These are phyloP conservation scores for Cydia splendana DNA, from an alignment of 1,140 invertebrate genomes.

Conservation along the genomic window DNA sequence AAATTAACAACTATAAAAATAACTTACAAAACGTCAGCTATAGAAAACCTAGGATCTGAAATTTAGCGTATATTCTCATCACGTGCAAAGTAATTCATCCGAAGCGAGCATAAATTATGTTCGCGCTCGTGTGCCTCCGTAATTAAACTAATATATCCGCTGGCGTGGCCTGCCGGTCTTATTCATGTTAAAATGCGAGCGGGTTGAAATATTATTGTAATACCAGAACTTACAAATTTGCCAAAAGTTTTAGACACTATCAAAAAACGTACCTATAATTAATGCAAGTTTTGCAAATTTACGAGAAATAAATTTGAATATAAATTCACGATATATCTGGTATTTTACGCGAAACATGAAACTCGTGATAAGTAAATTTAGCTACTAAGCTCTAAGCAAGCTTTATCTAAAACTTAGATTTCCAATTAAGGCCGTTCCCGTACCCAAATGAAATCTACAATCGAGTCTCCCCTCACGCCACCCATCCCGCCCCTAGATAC, in stretches of 20 bases:
- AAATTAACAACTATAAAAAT: not conserved
- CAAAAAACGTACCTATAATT: no score
- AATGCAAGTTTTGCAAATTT: no score
- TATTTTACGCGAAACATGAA: no score
- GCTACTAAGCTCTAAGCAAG: not conserved
- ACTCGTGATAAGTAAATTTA: no score
- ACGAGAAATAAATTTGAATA: no score
- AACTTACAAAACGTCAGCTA: not conserved
- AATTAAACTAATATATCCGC: slow-evolving; percentile 29
- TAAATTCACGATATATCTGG: no score
- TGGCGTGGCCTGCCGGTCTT: not conserved
- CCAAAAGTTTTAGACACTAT: no score
- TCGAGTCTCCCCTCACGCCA: no score
- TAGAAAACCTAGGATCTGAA: not conserved
- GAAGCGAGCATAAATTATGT: slow-evolving; percentile 23
- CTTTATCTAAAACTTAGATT: not conserved
- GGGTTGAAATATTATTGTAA: not conserved
- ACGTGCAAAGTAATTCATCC: slow-evolving; percentile 12
- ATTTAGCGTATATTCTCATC: not conserved
- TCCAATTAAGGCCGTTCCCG: no score
- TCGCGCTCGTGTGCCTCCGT: slow-evolving; percentile 16
- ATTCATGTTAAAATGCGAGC: not conserved
- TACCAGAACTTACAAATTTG: no score
- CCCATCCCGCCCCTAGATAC: no score
- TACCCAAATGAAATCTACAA: no score